A percentile compares a stretch with the other conserved stretches of the same genome.
Evolutionary conservation across 2,113 vertebrate species (phyloP).

Genomic region (Cyanoderma ruficeps): DNA sequence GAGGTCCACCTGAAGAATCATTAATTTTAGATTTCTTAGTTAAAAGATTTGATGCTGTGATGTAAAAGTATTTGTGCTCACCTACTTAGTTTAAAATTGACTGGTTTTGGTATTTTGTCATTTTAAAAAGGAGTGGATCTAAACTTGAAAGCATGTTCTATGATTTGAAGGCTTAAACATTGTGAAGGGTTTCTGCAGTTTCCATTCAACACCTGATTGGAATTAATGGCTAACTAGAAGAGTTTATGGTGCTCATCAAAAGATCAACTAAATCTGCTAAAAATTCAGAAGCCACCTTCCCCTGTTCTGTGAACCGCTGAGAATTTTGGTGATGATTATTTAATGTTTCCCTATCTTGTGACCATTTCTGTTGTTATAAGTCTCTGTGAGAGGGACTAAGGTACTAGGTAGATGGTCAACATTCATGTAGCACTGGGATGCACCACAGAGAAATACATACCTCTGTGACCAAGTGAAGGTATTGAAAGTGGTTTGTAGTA

Average conservation of each 20-base stretch:
- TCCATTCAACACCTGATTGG: not conserved
- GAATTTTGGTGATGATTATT: not conserved
- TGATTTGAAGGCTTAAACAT: not conserved
- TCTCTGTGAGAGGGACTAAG: not conserved
- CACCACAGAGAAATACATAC: not conserved
- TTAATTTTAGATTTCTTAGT: not conserved
- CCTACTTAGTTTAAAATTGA: not conserved
- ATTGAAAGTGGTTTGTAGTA: not conserved
- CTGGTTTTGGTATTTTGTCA: not conserved
- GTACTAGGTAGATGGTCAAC: not conserved
- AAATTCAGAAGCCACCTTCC: not conserved
- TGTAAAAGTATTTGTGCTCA: not conserved
- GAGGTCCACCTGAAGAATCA: not conserved
- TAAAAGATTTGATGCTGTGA: not conserved
- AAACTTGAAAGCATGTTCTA: not conserved
- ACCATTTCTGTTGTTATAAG: accelerated
- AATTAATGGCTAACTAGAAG: not conserved
- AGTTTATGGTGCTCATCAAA: not conserved
- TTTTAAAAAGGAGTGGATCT: not conserved
- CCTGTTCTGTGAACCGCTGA: not conserved
- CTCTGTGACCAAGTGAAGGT: not conserved
- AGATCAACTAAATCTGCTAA: not conserved
- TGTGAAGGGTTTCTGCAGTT: not conserved
- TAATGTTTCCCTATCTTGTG: not conserved
- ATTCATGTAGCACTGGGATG: not conserved